Evolutionary conservation across 2,888 invertebrate genomes (phyloP), one percentile per base, ranked within the genome.

Genomic region (Steinernema carpocapsae): DNA sequence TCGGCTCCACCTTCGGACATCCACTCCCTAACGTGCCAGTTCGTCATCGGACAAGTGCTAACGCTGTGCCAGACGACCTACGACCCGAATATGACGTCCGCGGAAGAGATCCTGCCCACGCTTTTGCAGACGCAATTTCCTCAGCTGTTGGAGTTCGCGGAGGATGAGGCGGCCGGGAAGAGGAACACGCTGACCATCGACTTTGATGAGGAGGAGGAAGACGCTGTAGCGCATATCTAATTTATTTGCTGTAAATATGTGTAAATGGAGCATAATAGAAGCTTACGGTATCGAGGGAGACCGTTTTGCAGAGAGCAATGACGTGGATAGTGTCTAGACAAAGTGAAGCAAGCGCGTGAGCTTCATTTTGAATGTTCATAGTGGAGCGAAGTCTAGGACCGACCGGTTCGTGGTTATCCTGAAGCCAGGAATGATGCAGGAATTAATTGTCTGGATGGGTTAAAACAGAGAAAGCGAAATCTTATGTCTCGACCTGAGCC

Each of bases 1-100:
- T 51, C 74, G n/a, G 48, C 71, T 14, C 72, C 70, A 19, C 71
- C 74, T 14, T 52, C 80, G 1, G 78, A 77, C 37, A 81, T 85
- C 22, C 86, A 86, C 76, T 78, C 82, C 2, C 77, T 83, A 17
- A 85, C 86, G 29, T 75, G 79, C 46, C 76, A 77, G 32, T 82
- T 83, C 71, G 72, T 82, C 51, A 72, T 81, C 22, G 76, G 78
- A 2, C 78, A 85, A 78, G 84, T 85, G 22, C 75, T 85, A 1
- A 82, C 84, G 6, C 77, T 85, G 14, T 85, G 85, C 76, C 81
- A 80, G 26, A 59, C 73, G 24, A 73, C 72, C 22, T 80, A 83
- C 46, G 48, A 72, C 22, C 64, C 64, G 32, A 22, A 29, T 14
- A 64, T 64, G 64, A n/a, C 64, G 1, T 26, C 64, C 17, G 64